Evolutionary conservation across 2,888 invertebrate species (phyloP).

Genomic region (Bursaphelenchus okinawaensis): DNA sequence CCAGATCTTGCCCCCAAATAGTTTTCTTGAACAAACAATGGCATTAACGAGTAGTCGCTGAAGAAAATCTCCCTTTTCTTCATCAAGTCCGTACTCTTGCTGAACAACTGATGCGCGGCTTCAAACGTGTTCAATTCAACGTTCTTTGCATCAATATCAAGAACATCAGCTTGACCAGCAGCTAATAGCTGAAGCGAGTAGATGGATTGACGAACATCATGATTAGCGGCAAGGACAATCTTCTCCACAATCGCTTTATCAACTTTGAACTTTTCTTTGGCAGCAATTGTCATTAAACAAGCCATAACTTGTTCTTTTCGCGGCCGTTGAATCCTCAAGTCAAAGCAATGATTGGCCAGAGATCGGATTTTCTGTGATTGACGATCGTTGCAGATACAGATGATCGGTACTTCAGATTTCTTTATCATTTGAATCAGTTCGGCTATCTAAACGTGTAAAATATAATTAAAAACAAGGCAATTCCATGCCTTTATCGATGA

Average conservation of each 20-base stretch:
- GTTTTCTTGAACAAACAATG: slow-evolving; percentile 95
- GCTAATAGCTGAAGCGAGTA: slow-evolving; percentile 80
- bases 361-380: slow-evolving; percentile 72
- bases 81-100: slow-evolving; percentile 64
- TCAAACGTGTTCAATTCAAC: slow-evolving; percentile 66
- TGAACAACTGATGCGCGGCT: slow-evolving; percentile 65
- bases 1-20: slow-evolving; percentile 63
- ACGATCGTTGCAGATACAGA: slow-evolving; percentile 97
- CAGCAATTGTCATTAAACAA: slow-evolving; percentile 83
- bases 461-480: background rate
- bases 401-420: slow-evolving; percentile 75
- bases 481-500: no score
- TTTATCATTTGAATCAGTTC: slow-evolving; percentile 89
- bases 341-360: slow-evolving; percentile 85
- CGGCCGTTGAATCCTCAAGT: slow-evolving; percentile 78
- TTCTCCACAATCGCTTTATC: slow-evolving; percentile 72
- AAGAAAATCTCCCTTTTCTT: slow-evolving; percentile 74
- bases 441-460: slow-evolving; percentile 59
- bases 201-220: slow-evolving; percentile 72
- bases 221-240: slow-evolving; percentile 73
- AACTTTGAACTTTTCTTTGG: slow-evolving; percentile 76
- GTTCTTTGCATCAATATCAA: slow-evolving; percentile 73
- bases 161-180: slow-evolving; percentile 61
- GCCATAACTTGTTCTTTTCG: slow-evolving; percentile 84
- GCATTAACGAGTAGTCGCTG: slow-evolving; percentile 89